These are phyloP conservation scores for Chaunax sp. DNA, from an alignment of 2,797 vertebrate genomes.

Conservation along the genomic window DNA sequence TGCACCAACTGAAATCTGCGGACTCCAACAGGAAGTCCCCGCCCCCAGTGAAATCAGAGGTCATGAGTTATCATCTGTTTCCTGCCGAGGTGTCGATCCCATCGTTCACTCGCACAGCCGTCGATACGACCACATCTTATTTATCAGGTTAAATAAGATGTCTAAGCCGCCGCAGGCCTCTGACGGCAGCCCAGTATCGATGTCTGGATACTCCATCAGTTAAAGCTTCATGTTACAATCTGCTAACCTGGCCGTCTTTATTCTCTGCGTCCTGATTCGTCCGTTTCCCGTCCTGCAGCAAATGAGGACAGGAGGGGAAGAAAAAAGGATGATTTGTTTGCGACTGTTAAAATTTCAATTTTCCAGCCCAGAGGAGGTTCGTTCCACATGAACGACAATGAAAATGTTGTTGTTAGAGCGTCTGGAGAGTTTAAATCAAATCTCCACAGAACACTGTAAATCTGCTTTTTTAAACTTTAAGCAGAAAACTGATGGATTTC, in stretches of 20 bases:
- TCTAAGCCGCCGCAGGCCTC: slow-evolving; percentile 12
- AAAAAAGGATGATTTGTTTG: slow-evolving; percentile 65
- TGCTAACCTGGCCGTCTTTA: slow-evolving; percentile 27
- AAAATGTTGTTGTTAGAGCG: slow-evolving; percentile 56
- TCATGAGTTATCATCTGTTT: too few relatives aligned
- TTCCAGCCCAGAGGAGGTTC: slow-evolving; percentile 74
- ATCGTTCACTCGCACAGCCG: slow-evolving; percentile 28
- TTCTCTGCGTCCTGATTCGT: slow-evolving; percentile 31
- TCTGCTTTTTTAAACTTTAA: slow-evolving; percentile 35
- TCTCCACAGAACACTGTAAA: slow-evolving; percentile 37
- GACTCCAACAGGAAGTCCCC: too few relatives aligned
- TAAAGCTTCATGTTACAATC: slow-evolving; percentile 35
- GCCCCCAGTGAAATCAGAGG: too few relatives aligned
- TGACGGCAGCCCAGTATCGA: slow-evolving; percentile 22
- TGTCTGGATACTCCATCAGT: slow-evolving; percentile 39
- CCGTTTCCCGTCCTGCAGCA: slow-evolving; percentile 6
- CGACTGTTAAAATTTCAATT: slow-evolving; percentile 78
- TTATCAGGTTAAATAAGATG: slow-evolving; percentile 60
- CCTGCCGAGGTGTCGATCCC: slow-evolving; percentile 16
- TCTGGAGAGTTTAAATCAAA: slow-evolving; percentile 49
- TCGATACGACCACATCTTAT: slow-evolving; percentile 39
- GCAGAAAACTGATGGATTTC: slow-evolving; percentile 36
- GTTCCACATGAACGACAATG: slow-evolving; percentile 73
- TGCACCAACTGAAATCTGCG: too few relatives aligned
- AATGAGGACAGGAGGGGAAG: slow-evolving; percentile 29